These are phyloP conservation scores for Phanerotoma sp. DNA, from an alignment of 2,888 invertebrate genomes.

Conservation along the genomic window DNA sequence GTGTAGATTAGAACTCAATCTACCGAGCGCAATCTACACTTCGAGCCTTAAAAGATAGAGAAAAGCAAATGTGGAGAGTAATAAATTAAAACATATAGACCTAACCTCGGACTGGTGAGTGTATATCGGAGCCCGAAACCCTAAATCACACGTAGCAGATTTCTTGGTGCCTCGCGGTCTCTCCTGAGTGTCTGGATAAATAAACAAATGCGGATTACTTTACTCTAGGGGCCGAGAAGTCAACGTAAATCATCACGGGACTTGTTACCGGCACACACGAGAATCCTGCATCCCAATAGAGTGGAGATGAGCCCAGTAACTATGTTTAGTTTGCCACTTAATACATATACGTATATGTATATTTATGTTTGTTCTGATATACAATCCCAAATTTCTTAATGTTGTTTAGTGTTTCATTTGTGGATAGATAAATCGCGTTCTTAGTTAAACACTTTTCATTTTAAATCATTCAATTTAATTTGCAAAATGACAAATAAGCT, in stretches of 20 bases:
- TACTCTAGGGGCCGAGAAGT: slow-evolving; percentile 40
- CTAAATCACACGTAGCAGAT: slow-evolving; percentile 45
- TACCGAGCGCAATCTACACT: too few species aligned
- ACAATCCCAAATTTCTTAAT: neutral
- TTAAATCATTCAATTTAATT: slow-evolving; percentile 1
- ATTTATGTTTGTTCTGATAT: slow-evolving; percentile 19
- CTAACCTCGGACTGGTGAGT: slow-evolving; percentile 39
- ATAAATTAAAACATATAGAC: slow-evolving; percentile 45
- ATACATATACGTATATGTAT: slow-evolving; percentile 8
- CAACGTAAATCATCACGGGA: slow-evolving; percentile 52
- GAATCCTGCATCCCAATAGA: slow-evolving; percentile 7
- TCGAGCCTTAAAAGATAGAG: neutral
- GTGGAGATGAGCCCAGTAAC: neutral
- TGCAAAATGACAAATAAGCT: too few species aligned
- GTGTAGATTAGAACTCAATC: neutral
- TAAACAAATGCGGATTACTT: slow-evolving; percentile 56
- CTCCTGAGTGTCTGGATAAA: slow-evolving; percentile 48
- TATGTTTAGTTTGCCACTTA: neutral
- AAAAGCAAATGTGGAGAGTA: slow-evolving; percentile 31
- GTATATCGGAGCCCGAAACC: slow-evolving; percentile 52
- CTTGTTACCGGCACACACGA: slow-evolving; percentile 44
- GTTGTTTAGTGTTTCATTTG: too few species aligned
- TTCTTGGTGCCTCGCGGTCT: slow-evolving; percentile 36
- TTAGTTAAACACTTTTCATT: too few species aligned
- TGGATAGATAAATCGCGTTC: too few species aligned